Percentiles rank a stretch among this genome's conserved stretches.
phyloP scores from a whole-genome alignment of 2,797 vertebrate genomes.

The Mus spretus region DNA sequence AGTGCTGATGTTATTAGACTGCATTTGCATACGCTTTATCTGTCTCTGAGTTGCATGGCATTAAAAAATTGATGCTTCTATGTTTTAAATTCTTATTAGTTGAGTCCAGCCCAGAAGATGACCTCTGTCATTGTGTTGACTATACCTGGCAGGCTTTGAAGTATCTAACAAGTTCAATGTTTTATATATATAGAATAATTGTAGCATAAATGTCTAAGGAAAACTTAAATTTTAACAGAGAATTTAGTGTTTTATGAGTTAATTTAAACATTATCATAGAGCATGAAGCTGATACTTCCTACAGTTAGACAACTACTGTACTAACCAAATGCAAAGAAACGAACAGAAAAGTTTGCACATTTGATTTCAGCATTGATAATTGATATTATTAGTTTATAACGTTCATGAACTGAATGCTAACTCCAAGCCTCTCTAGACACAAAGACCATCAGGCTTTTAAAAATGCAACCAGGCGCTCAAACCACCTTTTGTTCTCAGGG shows the following conservation, averaged over 20 bases:
- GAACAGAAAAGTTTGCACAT: background rate
- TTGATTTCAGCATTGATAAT: background rate
- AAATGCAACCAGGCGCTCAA: background rate
- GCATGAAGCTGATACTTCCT: constrained; percentile 32
- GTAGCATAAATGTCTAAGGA: constrained; percentile 15
- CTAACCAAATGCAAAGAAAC: constrained; percentile 43
- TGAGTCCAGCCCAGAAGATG: background rate
- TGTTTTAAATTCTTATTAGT: constrained; percentile 34
- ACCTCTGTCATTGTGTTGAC: constrained; percentile 36
- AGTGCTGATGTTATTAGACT: background rate
- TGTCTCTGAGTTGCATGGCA: constrained; percentile 18
- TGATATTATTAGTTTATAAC: constrained; percentile 6
- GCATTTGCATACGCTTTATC: constrained; percentile 1
- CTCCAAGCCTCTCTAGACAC: constrained; percentile 33
- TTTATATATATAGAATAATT: background rate
- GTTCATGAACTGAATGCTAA: constrained; percentile 41
- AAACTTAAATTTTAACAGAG: constrained; percentile 11
- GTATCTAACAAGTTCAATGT: background rate
- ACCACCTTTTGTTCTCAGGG: background rate
- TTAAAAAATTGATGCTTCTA: constrained; percentile 33
- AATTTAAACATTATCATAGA: constrained; percentile 53
- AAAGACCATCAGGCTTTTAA: constrained; percentile 34
- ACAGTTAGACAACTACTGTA: background rate
- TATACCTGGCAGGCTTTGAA: constrained; percentile 29
- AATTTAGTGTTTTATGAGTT: constrained; percentile 37